Conservation (phyloP, 2,797 vertebrate genomes). For the Danio choprae region DNA sequence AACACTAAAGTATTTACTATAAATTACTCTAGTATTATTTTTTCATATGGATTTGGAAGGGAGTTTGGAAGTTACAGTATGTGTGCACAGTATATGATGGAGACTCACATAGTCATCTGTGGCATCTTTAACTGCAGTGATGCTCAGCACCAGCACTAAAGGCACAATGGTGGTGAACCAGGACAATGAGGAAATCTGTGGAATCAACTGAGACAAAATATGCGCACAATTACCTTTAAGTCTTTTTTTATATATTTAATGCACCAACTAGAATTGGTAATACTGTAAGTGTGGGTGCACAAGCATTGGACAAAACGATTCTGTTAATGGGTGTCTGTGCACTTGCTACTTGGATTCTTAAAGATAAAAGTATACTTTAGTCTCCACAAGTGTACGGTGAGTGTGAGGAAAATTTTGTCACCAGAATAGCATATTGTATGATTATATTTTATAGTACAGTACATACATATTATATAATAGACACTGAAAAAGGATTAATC, state of each 20-base stretch:
- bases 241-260: background rate
- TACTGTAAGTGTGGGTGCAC: background rate
- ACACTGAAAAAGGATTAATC: too few relatives aligned
- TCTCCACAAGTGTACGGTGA: too few relatives aligned
- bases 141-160: conserved; percentile 94
- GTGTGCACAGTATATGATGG: background rate
- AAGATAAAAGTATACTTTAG: too few relatives aligned
- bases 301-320: background rate
- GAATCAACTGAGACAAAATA: conserved; percentile 83
- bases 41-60: background rate
- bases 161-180: conserved; percentile 99
- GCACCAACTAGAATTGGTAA: background rate
- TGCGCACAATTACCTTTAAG: background rate
- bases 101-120: conserved; percentile 94
- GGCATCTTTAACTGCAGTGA: conserved; percentile 96
- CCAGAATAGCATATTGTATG: too few relatives aligned
- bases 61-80: conserved; percentile 16
- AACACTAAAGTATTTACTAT: too few relatives aligned
- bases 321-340: background rate
- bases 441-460: too few relatives aligned
- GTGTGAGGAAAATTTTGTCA: too few relatives aligned
- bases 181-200: conserved; percentile 93
- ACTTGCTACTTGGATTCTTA: background rate
- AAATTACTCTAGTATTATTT: background rate
- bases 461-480: too few relatives aligned